Evolutionary conservation across 2,797 vertebrate genomes (phyloP), one percentile per base, ranked within the genome.

Genomic region (Hemitrygon akajei): DNA sequence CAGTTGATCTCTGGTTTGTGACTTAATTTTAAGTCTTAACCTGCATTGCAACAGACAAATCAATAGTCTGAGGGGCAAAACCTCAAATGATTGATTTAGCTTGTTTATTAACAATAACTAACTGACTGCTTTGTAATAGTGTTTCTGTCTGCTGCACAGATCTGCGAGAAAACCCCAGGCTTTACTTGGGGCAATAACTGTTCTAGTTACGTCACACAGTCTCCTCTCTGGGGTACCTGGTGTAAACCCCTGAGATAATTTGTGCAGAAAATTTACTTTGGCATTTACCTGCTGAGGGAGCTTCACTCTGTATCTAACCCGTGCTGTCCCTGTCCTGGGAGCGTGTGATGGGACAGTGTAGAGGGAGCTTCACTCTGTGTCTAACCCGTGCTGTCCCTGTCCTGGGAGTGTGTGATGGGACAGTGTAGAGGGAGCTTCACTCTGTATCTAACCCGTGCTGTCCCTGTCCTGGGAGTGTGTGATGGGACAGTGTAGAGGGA

Each of bases 51-150:
- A 37, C 86, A 89, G 60, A 20, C 2, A 20, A 7, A 11, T 89
- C 86, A 20, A 89, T 69, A 89, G n/a, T 37, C 66, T 66, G n/a
- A 34, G 60, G 1, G 7, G 20, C 60, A 37, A 69, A 34, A 7
- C n/a, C 37, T 34, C n/a, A 0, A 7, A 69, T 9, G 34, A 69
- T 89, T 89, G 86, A 89, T 25, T 34, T 1, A 60, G 60, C n/a
- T 2, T 89, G 86, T 66, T 89, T 89, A 89, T 60, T 20, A 89
- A 89, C 37, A 11, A 37, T 89, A 89, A 89, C 86, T 60, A 34
- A 37, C 37, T 89, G n/a, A 89, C 34, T 89, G n/a, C 30, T 14
- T 66, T 20, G 60, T 11, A 16, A 22, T 34, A 66, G 2, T 30
- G 47, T 25, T 20, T 58, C 47, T 16, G 14, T 4, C 1, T n/a